Evolutionary conservation across 1,140 invertebrate species (phyloP).

Genomic region (Drosophila tropicalis): DNA sequence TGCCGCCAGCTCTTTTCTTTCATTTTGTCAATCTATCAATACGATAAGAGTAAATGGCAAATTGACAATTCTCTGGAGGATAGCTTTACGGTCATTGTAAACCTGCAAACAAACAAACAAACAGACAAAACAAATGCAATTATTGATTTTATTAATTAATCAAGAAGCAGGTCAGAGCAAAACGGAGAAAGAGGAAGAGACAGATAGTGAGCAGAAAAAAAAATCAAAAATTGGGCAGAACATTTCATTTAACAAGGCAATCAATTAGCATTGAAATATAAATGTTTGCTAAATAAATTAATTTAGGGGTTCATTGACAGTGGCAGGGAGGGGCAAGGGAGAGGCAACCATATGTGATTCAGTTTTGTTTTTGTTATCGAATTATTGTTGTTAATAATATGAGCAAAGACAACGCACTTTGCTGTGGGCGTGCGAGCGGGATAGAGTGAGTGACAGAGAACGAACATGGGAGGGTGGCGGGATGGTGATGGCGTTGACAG

Average conservation of each 20-base stretch:
- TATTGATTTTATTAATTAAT: slow-evolving; percentile 49
- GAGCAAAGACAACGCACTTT: not conserved
- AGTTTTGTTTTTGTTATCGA: slow-evolving; percentile 1
- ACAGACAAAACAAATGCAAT: slow-evolving; percentile 28
- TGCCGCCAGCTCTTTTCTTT: slow-evolving; percentile 68
- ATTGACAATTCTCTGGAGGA: slow-evolving; percentile 7
- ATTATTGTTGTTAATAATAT: slow-evolving; percentile 6
- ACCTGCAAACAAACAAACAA: slow-evolving; percentile 22
- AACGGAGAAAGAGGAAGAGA: no score
- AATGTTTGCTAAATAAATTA: slow-evolving; percentile 22
- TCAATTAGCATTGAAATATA: not conserved
- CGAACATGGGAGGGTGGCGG: not conserved
- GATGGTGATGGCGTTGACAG: not conserved
- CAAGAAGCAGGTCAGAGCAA: not conserved
- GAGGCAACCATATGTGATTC: not conserved
- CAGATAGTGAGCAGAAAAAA: not conserved
- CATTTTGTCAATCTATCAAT: slow-evolving; percentile 57
- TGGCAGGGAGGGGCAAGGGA: not conserved
- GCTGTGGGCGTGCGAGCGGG: not conserved
- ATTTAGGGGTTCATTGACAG: not conserved
- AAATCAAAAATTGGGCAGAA: slow-evolving; percentile 7
- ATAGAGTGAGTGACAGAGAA: not conserved
- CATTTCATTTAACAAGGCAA: slow-evolving; percentile 1
- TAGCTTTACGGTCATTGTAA: slow-evolving; percentile 18
- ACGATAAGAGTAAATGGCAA: slow-evolving; percentile 13